These are phyloP conservation scores for Leucoptera coffeella DNA, from an alignment of 2,888 invertebrate species.

Conservation along the genomic window DNA sequence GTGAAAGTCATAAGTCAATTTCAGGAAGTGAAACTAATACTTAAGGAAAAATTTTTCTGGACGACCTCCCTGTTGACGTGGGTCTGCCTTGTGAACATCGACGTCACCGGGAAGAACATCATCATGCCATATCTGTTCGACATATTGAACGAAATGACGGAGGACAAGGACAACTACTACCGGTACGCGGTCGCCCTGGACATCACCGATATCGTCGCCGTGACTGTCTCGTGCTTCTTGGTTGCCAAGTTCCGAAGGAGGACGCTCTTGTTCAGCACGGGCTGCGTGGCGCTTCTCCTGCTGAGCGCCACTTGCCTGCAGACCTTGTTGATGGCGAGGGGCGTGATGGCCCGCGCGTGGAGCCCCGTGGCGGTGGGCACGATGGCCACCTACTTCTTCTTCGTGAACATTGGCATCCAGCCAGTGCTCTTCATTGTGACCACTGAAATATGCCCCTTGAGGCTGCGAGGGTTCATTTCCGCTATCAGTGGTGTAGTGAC, in stretches of 20 bases:
- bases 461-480: slow-evolving; percentile 54
- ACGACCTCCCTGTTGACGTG: slow-evolving; percentile 53
- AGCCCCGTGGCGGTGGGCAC: slow-evolving; percentile 40
- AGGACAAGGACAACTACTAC: slow-evolving; percentile 51
- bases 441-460: slow-evolving; percentile 61
- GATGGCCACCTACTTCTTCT: slow-evolving; percentile 45
- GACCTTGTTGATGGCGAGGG: slow-evolving; percentile 44
- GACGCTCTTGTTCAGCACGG: slow-evolving; percentile 52
- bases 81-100: slow-evolving; percentile 55
- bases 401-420: slow-evolving; percentile 51
- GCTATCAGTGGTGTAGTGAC: slow-evolving; percentile 53
- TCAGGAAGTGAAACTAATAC: slow-evolving; percentile 11
- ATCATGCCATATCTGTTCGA: slow-evolving; percentile 61
- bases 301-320: too few relatives aligned
- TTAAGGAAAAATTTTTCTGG: slow-evolving; percentile 43
- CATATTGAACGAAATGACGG: slow-evolving; percentile 50
- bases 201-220: slow-evolving; percentile 49
- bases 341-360: slow-evolving; percentile 29
- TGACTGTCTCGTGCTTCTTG: slow-evolving; percentile 51
- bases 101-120: slow-evolving; percentile 61
- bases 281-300: slow-evolving; percentile 49
- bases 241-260: slow-evolving; percentile 54
- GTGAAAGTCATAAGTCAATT: slow-evolving; percentile 5
- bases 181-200: slow-evolving; percentile 61
- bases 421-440: slow-evolving; percentile 65